Percentiles rank a stretch among this genome's conserved stretches.
These are phyloP conservation scores for Philaethria dido DNA, from an alignment of 2,888 invertebrate genomes.

Conservation along the genomic window DNA sequence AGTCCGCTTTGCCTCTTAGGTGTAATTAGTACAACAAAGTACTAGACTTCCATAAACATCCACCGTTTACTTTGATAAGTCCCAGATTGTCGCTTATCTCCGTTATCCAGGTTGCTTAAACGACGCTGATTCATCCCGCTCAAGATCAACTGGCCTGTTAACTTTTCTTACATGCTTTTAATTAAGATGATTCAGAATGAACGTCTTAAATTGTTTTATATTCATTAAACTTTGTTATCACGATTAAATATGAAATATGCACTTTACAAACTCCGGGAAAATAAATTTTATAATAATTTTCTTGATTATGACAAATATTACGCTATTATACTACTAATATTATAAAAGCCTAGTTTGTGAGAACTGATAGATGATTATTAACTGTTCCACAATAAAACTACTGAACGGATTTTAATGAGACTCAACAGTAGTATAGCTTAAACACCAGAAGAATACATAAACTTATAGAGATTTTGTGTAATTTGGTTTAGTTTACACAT, in stretches of 20 bases:
- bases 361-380: too few species aligned
- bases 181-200: constrained; percentile 12
- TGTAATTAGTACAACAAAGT: constrained; percentile 47
- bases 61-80: constrained; percentile 69
- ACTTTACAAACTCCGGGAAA: background rate
- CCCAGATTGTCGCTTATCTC: constrained; percentile 59
- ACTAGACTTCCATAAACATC: constrained; percentile 67
- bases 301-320: too few species aligned
- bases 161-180: constrained; percentile 7
- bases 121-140: constrained; percentile 45
- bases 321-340: too few species aligned
- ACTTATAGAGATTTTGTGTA: too few species aligned
- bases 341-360: too few species aligned
- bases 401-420: too few species aligned
- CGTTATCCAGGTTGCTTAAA: constrained; percentile 51
- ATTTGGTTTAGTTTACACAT: too few species aligned
- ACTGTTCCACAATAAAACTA: too few species aligned
- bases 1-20: background rate
- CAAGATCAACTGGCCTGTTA: constrained; percentile 39
- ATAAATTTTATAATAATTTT: background rate
- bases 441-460: too few species aligned
- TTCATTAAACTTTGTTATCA: background rate
- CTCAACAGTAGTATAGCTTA: too few species aligned
- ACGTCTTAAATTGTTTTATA: background rate
- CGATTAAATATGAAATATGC: background rate